Evolutionary conservation across 2,888 invertebrate species (phyloP).

Genomic region (Troglohyphantes excavatus): DNA sequence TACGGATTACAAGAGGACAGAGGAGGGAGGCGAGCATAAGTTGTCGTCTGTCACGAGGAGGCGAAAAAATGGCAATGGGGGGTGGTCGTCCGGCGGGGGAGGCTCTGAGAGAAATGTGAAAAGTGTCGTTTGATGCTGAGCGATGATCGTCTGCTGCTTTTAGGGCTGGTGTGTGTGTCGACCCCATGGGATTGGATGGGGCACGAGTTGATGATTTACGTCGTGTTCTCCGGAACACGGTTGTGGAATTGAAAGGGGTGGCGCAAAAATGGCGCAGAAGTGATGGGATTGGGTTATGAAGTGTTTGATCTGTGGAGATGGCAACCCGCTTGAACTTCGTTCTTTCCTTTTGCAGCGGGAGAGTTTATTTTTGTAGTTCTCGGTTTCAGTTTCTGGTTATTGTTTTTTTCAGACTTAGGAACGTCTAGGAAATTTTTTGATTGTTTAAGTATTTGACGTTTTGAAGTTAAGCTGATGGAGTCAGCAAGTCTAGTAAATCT

Average conservation of each 20-base stretch:
- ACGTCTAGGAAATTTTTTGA: too few species aligned
- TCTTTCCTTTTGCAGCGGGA: too few species aligned
- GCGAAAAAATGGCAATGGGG: constrained; percentile 23
- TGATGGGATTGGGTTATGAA: background rate
- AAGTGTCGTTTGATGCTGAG: constrained; percentile 64
- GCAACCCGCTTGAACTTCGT: background rate
- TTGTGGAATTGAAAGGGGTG: constrained; percentile 18
- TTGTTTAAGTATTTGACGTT: too few species aligned
- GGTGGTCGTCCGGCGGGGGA: constrained; percentile 17
- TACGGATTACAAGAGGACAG: background rate
- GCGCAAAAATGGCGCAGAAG: constrained; percentile 24
- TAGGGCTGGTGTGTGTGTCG: constrained; percentile 26
- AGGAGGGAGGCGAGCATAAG: background rate
- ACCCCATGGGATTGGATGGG: constrained; percentile 48
- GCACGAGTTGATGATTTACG: constrained; percentile 63
- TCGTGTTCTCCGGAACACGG: constrained; percentile 21
- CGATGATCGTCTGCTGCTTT: constrained; percentile 55
- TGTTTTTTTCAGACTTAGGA: too few species aligned
- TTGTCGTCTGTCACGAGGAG: background rate
- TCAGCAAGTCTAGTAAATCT: too few species aligned
- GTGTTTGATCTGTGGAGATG: background rate
- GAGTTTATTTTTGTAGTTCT: too few species aligned
- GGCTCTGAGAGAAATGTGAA: constrained; percentile 46
- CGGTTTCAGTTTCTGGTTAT: too few species aligned
- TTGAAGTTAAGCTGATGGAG: too few species aligned